A percentile compares a stretch with the other conserved stretches of the same genome.
Conservation (phyloP, 2,888 invertebrate species). For the Drosophila nr. perissopoda region DNA sequence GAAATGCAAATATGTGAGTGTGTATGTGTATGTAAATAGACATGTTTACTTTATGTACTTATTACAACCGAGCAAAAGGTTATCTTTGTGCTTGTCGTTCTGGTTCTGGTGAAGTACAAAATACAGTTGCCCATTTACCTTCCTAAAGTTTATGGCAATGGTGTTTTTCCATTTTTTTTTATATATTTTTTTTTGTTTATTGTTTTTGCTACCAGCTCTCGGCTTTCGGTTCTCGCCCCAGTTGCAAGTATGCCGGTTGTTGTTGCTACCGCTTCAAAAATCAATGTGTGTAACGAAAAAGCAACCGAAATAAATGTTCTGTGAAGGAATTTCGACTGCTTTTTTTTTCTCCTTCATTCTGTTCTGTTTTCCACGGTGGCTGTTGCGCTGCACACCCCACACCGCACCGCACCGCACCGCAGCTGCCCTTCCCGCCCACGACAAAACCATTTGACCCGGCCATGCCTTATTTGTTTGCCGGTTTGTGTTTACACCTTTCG, state of each 20-base stretch:
- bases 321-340: conserved; percentile 82
- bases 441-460: conserved; percentile 31
- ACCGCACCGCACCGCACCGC: background rate
- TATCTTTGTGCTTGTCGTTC: conserved; percentile 14
- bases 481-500: conserved; percentile 77
- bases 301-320: conserved; percentile 82
- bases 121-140: conserved; percentile 77
- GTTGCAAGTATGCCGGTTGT: conserved; percentile 14
- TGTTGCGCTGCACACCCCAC: conserved; percentile 13
- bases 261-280: conserved; percentile 64
- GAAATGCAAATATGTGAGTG: conserved; percentile 37
- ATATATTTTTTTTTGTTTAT: conserved; percentile 10
- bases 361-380: background rate
- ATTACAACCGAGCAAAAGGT: conserved; percentile 14
- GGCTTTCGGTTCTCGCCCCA: background rate
- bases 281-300: conserved; percentile 81
- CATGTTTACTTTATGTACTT: conserved; percentile 39
- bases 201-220: conserved; percentile 19
- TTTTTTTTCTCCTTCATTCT: conserved; percentile 52
- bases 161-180: conserved; percentile 21
- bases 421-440: conserved; percentile 1
- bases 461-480: conserved; percentile 74
- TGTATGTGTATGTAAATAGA: conserved; percentile 29
- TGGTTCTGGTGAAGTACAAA: conserved; percentile 65
- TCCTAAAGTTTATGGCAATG: conserved; percentile 70